Base-by-base conservation (phyloP, 2,888 invertebrate genomes). In the Diarsia brunnea region DNA sequence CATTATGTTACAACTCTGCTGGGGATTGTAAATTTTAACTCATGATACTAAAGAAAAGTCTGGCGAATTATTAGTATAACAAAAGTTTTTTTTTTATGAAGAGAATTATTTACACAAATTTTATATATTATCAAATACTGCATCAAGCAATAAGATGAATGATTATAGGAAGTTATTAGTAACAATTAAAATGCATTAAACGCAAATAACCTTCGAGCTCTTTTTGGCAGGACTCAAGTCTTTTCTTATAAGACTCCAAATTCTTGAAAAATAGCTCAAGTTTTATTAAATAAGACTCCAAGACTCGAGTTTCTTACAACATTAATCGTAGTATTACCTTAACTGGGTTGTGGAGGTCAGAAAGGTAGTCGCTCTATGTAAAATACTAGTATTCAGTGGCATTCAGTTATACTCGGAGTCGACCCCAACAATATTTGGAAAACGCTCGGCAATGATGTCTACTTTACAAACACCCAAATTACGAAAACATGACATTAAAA, bases 1-100 rank as follows among this genome's bases (percentile, higher is more conserved):
- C 51, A 38, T 53, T n/a, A 70, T 38, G 14, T 24, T n/a, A 73
- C 21, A 73, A 74, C 16, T 61, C 81, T 66, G 2, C 49, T 27
- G 78, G 60, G 78, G 21, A 47, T 24, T 47, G 53, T 78, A 78
- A 80, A 80, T 81, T 80, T 73, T 31, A 63, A 63, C 53, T 66
- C 61, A 61, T 31, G 47, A 73, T 66, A 61, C 43, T 24, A 31
- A 78, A 73, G 38, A 53, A 79, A 65, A 47, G 5, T 58, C 27
- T 66, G 19, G 38, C 31, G 53, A 63, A 74, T 61, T 24, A 47
- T 74, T 81, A 81, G 31, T 80, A 16, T 14, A 27, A 79, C 14
- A 81, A 66, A 38, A 38, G 38, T 38, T 38, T 38, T 38, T 38
- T 38, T 38, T 38, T 38, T 3, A 8, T 38, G 8, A 38, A 38